Evolutionary conservation across 1,140 invertebrate species (phyloP).

Genomic region (Caenorhabditis brenneri): DNA sequence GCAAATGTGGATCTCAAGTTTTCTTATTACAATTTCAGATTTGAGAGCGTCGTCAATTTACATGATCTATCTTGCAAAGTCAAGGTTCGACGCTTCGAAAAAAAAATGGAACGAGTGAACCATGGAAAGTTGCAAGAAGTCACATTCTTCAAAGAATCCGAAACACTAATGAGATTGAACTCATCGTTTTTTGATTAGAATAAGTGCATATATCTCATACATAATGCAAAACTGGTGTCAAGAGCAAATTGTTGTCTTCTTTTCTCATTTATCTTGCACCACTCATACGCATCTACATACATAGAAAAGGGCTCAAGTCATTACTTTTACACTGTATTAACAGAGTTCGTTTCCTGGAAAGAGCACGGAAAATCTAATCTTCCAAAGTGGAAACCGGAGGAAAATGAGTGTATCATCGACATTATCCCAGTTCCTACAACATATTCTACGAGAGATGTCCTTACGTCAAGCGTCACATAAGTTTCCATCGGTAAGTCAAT

Average conservation of each 20-base stretch:
- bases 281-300: not conserved
- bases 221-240: conserved; percentile 40
- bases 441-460: conserved; percentile 28
- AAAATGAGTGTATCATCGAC: conserved; percentile 34
- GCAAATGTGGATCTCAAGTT: no score
- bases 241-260: conserved; percentile 15
- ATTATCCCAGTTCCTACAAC: conserved; percentile 27
- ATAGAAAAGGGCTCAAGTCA: not conserved
- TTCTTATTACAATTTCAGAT: no score
- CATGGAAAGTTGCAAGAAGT: conserved; percentile 3
- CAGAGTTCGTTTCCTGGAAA: not conserved
- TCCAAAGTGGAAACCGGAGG: not conserved
- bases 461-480: conserved; percentile 16
- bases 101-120: not conserved
- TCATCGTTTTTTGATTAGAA: conserved; percentile 35
- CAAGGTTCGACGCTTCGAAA: no score
- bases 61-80: no score
- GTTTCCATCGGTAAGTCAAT: conserved; percentile 19
- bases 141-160: not conserved
- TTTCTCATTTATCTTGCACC: not conserved
- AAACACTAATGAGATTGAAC: conserved; percentile 39
- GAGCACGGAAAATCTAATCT: not conserved
- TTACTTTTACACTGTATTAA: not conserved
- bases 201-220: conserved; percentile 33
- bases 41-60: no score